phyloP scores from a whole-genome alignment of 2,113 vertebrate genomes.

The Sylvietta virens region DNA sequence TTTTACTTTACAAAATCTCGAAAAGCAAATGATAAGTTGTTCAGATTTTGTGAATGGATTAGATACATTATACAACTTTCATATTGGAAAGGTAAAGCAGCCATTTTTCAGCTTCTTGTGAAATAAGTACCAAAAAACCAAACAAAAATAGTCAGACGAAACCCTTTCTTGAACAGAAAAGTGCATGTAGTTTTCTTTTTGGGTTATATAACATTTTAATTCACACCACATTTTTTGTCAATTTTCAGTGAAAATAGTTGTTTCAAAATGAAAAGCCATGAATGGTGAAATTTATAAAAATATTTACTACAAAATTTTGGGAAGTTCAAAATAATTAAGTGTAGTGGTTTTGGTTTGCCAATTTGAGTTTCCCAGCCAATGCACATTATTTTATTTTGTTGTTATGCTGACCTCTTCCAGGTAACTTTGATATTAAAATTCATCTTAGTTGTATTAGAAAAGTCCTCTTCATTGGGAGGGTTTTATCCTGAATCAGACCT shows the following conservation, averaged over 20 bases:
- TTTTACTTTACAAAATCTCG: background rate
- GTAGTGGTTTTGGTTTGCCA: background rate
- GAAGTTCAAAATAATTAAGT: background rate
- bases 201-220: background rate
- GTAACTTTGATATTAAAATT: background rate
- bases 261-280: background rate
- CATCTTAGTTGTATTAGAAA: background rate
- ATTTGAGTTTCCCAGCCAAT: background rate
- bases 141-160: background rate
- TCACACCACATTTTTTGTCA: background rate
- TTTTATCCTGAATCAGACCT: background rate
- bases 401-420: background rate
- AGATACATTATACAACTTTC: background rate
- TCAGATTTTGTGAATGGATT: background rate
- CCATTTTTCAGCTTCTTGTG: background rate
- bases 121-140: background rate
- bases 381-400: background rate
- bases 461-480: rapidly evolving
- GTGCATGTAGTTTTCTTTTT: rapidly evolving
- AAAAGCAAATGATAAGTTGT: background rate
- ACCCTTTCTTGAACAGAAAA: background rate
- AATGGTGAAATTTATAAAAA: background rate
- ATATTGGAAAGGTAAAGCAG: background rate
- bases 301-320: background rate
- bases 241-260: background rate